Evolutionary conservation across 2,113 vertebrate species (phyloP).

Genomic region (Pseudopipra pipra): DNA sequence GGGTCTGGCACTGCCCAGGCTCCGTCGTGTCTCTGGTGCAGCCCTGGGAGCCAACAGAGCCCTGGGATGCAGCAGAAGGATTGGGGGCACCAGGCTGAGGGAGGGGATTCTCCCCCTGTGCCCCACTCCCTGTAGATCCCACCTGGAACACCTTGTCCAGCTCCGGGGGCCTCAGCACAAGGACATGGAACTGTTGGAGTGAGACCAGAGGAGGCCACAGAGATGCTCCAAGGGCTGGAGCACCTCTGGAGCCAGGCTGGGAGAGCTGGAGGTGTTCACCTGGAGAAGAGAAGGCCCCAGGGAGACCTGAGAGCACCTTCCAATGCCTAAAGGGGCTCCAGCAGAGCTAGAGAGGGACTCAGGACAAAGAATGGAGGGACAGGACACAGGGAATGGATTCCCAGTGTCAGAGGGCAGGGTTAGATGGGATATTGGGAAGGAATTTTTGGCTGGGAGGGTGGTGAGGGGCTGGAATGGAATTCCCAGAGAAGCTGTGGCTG

Average conservation of each 20-base stretch:
- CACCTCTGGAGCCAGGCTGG: neutral
- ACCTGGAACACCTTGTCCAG: neutral
- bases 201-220: rapidly evolving
- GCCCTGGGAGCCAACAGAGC: neutral
- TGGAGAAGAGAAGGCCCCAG: rapidly evolving
- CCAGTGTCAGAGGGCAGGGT: rapidly evolving
- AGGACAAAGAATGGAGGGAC: rapidly evolving
- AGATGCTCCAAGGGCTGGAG: neutral
- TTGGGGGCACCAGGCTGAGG: neutral
- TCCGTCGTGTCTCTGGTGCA: neutral
- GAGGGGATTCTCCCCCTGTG: neutral
- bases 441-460: rapidly evolving
- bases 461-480: rapidly evolving
- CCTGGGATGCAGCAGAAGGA: neutral
- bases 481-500: neutral
- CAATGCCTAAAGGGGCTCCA: neutral
- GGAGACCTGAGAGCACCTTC: rapidly evolving
- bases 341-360: neutral
- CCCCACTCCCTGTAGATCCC: neutral
- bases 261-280: neutral
- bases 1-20: neutral
- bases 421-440: neutral
- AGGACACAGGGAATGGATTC: neutral
- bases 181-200: rapidly evolving
- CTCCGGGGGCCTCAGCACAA: neutral